phyloP scores from a whole-genome alignment of 1,140 invertebrate species.

The Matsumurasca onukii region DNA sequence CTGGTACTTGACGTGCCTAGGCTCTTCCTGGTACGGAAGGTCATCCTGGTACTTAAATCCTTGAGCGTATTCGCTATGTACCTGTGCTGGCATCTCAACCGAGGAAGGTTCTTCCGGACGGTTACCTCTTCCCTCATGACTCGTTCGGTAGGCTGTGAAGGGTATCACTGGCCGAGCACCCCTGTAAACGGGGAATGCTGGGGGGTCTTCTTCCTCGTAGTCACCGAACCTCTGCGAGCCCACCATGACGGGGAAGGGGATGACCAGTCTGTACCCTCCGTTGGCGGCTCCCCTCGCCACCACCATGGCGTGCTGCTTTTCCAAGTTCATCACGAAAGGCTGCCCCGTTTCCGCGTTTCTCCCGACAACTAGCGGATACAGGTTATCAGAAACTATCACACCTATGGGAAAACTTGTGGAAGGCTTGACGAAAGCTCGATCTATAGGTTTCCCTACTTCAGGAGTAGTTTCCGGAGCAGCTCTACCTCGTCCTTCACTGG shows the following conservation, averaged over 20 bases:
- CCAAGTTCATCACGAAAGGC: constrained; percentile 6
- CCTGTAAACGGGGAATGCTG: background rate
- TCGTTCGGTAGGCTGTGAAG: background rate
- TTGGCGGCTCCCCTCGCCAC: background rate
- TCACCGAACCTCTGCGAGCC: background rate
- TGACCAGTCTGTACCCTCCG: constrained; percentile 4
- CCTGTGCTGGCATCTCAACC: background rate
- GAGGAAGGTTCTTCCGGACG: background rate
- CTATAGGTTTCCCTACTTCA: background rate
- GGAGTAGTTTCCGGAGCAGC: no score
- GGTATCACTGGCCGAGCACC: background rate
- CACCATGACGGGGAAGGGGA: constrained; percentile 9
- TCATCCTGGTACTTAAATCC: background rate
- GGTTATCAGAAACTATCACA: background rate
- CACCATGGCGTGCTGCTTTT: constrained; percentile 5
- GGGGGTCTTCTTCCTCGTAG: background rate
- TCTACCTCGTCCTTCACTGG: background rate
- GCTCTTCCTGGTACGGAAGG: background rate
- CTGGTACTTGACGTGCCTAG: background rate
- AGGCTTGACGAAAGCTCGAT: no score
- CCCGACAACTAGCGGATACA: constrained; percentile 9
- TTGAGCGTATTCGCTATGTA: background rate
- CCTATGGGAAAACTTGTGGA: background rate
- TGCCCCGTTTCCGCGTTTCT: constrained; percentile 5
- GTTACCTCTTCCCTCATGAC: no score